These are phyloP conservation scores for Microtus montanus DNA, from an alignment of 2,113 vertebrate species.

Conservation along the genomic window DNA sequence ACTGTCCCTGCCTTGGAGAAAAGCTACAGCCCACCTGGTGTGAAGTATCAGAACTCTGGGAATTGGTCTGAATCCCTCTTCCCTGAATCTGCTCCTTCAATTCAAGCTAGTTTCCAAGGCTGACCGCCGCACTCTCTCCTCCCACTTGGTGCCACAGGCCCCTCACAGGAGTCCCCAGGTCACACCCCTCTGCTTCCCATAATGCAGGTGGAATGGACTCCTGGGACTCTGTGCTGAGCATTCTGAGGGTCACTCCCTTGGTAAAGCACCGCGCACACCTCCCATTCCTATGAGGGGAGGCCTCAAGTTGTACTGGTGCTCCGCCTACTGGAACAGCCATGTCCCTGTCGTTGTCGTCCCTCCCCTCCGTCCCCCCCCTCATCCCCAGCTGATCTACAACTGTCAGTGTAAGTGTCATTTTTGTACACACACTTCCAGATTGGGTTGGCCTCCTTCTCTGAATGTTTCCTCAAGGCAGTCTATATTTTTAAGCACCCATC, in stretches of 20 bases:
- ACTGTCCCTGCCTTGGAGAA: background rate
- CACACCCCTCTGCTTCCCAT: background rate
- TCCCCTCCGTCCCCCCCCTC: too few species aligned
- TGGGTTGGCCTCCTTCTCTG: background rate
- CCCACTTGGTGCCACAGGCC: background rate
- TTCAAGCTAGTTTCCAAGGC: background rate
- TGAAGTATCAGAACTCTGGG: background rate
- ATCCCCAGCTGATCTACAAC: background rate
- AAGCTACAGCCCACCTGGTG: background rate
- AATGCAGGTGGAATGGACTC: background rate
- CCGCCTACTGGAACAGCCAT: background rate
- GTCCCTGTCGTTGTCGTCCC: too few species aligned
- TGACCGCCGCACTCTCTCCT: background rate
- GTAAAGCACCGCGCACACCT: background rate
- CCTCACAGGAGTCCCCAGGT: background rate
- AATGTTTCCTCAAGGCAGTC: background rate
- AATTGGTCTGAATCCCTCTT: background rate
- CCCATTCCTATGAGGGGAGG: background rate
- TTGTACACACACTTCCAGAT: background rate
- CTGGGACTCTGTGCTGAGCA: background rate
- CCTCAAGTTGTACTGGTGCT: background rate
- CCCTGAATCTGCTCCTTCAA: background rate
- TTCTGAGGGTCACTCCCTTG: background rate
- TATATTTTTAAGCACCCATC: slow-evolving; percentile 5
- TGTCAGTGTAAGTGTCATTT: background rate